Percentiles rank a stretch among this genome's conserved stretches.
phyloP scores from a whole-genome alignment of 2,797 vertebrate species.

The Acridotheres tristis region DNA sequence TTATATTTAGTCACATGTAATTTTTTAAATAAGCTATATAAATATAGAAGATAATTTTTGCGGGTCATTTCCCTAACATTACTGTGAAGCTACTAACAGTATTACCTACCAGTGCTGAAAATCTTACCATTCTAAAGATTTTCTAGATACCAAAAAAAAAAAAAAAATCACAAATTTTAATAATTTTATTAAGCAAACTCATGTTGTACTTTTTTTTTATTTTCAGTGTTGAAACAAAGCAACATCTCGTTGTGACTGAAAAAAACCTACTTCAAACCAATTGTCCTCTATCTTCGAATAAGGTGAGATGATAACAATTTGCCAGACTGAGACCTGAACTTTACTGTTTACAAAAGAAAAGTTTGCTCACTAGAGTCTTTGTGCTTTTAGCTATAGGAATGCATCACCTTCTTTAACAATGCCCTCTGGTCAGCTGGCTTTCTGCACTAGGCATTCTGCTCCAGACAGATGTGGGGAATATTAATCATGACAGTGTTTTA shows the following conservation, averaged over 20 bases:
- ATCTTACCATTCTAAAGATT: background rate
- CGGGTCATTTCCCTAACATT: background rate
- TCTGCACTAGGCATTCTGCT: background rate
- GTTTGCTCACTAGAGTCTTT: background rate
- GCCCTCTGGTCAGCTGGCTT: conserved; percentile 27
- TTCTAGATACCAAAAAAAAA: background rate
- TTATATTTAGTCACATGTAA: background rate
- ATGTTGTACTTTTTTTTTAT: accelerated
- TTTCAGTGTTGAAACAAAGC: background rate
- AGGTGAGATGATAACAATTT: background rate
- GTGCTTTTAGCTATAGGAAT: background rate
- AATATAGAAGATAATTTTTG: background rate
- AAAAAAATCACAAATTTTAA: background rate
- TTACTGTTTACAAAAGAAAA: background rate
- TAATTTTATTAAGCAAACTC: background rate
- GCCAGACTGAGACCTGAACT: background rate
- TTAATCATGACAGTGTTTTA: conserved; percentile 19
- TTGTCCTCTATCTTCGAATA: background rate
- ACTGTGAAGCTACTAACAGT: background rate
- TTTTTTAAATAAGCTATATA: background rate
- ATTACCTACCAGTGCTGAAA: background rate
- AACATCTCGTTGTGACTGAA: background rate
- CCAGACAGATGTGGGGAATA: conserved; percentile 17
- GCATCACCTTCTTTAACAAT: background rate
- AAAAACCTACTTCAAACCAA: background rate